These are phyloP conservation scores for Noctilio leporinus DNA, from an alignment of 2,113 vertebrate genomes.

Conservation along the genomic window DNA sequence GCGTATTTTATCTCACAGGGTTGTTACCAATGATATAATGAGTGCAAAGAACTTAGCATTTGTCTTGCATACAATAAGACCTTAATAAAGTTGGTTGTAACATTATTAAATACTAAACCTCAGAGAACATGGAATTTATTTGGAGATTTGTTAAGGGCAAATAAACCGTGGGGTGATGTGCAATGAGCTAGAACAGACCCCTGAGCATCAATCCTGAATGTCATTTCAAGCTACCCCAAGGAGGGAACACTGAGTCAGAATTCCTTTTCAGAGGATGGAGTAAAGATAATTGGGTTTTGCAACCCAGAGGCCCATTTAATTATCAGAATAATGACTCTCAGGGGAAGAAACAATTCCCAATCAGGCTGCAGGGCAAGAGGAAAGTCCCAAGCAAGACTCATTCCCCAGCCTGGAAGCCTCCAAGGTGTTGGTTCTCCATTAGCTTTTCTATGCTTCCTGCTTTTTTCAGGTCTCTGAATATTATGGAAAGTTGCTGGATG, in stretches of 20 bases:
- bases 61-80: neutral
- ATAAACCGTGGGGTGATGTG: neutral
- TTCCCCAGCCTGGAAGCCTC: neutral
- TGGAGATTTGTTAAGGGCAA: constrained; percentile 6
- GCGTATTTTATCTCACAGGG: neutral
- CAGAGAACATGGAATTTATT: neutral
- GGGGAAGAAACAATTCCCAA: neutral
- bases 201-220: neutral
- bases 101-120: constrained; percentile 24
- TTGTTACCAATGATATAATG: neutral
- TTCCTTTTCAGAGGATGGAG: neutral
- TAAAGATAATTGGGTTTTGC: neutral
- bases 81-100: neutral
- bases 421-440: neutral
- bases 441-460: neutral
- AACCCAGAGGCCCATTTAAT: neutral
- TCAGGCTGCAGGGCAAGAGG: neutral
- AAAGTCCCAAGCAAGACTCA: constrained; percentile 5
- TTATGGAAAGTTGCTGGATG: neutral
- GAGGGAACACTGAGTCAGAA: neutral
- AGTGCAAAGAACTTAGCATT: neutral
- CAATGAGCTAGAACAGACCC: neutral
- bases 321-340: neutral
- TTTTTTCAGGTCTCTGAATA: neutral
- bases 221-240: neutral